These are phyloP conservation scores for Temnothorax nylanderi DNA, from an alignment of 1,140 invertebrate species.

Conservation along the genomic window DNA sequence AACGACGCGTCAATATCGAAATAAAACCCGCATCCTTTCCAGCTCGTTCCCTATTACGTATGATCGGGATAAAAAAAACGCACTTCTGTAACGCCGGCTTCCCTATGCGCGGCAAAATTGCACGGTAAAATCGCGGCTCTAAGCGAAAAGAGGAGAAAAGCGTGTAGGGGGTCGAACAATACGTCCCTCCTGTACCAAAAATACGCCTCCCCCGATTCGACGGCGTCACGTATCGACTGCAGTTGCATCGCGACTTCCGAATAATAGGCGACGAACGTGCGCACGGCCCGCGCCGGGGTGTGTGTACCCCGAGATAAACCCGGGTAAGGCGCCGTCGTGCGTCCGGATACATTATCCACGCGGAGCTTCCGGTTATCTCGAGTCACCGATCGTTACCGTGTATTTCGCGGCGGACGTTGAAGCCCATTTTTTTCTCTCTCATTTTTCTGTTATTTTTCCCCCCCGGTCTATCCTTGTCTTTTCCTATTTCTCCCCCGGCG, in stretches of 20 bases:
- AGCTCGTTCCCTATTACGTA: constrained; percentile 18
- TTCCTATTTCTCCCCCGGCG: constrained; percentile 1
- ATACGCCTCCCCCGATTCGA: not conserved
- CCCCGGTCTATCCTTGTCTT: not conserved
- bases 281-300: constrained; percentile 9
- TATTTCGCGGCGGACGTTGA: constrained; percentile 48
- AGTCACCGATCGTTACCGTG: constrained; percentile 60
- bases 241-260: constrained; percentile 43
- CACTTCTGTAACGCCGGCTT: not conserved
- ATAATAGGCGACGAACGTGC: constrained; percentile 44
- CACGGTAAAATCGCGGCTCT: constrained; percentile 16
- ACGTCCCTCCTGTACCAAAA: constrained; percentile 3
- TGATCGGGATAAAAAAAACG: constrained; percentile 26
- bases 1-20: constrained; percentile 12
- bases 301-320: not conserved
- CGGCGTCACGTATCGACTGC: constrained; percentile 35
- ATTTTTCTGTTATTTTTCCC: not conserved
- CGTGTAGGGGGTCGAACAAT: constrained; percentile 22
- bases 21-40: not conserved
- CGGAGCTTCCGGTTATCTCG: constrained; percentile 61
- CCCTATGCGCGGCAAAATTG: not conserved
- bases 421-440: constrained; percentile 36
- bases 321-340: constrained; percentile 25
- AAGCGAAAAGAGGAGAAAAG: constrained; percentile 2
- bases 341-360: constrained; percentile 19